These are phyloP conservation scores for Brachionus sp. DNA, from an alignment of 1,140 invertebrate genomes.

Conservation along the genomic window DNA sequence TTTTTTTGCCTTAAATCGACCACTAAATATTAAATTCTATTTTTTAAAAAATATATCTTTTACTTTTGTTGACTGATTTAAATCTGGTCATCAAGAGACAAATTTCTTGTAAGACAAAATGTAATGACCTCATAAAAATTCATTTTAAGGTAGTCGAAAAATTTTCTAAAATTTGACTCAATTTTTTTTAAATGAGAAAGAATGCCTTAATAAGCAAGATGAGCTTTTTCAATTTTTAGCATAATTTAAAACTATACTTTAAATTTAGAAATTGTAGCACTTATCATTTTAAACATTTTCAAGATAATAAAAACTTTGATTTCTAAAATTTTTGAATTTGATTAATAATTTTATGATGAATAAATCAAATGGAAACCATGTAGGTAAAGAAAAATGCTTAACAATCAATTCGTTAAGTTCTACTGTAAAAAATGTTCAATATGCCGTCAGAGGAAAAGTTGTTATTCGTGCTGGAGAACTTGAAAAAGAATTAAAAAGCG, in stretches of 20 bases:
- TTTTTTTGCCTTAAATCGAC: not conserved
- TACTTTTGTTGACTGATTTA: no score
- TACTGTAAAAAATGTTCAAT: constrained; percentile 76
- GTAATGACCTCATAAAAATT: no score
- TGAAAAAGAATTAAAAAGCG: constrained; percentile 63
- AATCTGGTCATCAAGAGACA: no score
- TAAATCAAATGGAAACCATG: not conserved
- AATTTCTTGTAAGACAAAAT: no score
- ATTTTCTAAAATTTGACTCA: no score
- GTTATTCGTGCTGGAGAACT: constrained; percentile 71
- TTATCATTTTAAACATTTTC: not conserved
- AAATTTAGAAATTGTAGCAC: not conserved
- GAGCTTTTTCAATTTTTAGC: not conserved
- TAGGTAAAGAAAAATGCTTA: constrained; percentile 52
- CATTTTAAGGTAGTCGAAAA: no score
- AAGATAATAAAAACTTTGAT: not conserved
- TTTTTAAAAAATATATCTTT: no score
- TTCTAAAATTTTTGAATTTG: not conserved
- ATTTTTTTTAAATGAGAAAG: no score
- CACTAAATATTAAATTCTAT: no score
- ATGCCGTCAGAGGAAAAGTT: constrained; percentile 86
- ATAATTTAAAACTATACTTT: not conserved
- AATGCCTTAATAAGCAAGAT: no score
- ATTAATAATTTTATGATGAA: not conserved
- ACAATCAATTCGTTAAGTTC: constrained; percentile 84